phyloP scores from a whole-genome alignment of 2,113 vertebrate species.

The Acrocephalus arundinaceus region DNA sequence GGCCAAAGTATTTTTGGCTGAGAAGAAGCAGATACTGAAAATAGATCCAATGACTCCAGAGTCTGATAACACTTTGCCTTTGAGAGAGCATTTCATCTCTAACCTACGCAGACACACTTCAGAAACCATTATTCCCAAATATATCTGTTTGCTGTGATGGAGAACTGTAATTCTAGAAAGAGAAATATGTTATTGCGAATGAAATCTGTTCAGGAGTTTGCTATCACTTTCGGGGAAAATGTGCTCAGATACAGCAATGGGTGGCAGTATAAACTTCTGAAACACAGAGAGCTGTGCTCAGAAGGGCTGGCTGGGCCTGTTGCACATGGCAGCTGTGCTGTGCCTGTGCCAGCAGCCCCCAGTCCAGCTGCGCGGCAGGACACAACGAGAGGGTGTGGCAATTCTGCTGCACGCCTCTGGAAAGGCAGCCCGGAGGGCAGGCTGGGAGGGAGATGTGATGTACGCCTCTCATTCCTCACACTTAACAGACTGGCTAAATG shows the following conservation, averaged over 20 bases:
- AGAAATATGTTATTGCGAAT: neutral
- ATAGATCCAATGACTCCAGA: neutral
- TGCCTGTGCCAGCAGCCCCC: neutral
- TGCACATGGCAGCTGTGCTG: fast-evolving
- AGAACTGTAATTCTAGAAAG: neutral
- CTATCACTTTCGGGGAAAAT: neutral
- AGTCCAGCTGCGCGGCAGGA: neutral
- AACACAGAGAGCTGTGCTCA: neutral
- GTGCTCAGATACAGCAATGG: neutral
- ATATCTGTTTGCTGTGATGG: neutral
- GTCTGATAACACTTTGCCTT: neutral
- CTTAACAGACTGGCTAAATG: neutral
- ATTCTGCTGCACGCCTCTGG: neutral
- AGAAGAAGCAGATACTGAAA: neutral
- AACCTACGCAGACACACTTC: neutral
- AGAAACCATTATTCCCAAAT: neutral
- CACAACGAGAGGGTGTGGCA: fast-evolving
- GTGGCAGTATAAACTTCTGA: constrained; percentile 35
- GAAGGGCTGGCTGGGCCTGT: neutral
- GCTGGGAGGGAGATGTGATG: neutral
- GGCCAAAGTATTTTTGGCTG: neutral
- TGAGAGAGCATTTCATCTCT: neutral
- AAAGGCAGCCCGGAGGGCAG: neutral
- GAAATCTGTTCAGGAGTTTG: neutral
- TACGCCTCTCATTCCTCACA: neutral